phyloP scores from a whole-genome alignment of 2,888 invertebrate species.

The Onchidella celtica region DNA sequence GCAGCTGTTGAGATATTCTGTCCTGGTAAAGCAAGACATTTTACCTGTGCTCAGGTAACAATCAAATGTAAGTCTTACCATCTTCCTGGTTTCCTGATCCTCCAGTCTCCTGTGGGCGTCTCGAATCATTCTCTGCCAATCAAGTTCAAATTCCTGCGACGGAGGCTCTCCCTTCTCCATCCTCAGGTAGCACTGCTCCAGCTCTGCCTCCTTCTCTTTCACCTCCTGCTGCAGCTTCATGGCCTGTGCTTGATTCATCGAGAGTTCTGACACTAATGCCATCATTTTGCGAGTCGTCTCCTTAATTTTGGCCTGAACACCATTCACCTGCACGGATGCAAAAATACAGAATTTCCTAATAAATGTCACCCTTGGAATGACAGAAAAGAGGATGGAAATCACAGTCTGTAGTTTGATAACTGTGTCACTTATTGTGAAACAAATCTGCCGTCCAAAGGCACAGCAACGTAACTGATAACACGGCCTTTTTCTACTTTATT shows the following conservation, averaged over 20 bases:
- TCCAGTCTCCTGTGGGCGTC: constrained; percentile 65
- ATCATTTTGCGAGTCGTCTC: constrained; percentile 80
- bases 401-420: too few relatives aligned
- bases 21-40: too few relatives aligned
- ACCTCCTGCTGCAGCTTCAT: constrained; percentile 76
- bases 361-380: neutral
- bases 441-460: too few relatives aligned
- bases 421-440: too few relatives aligned
- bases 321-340: constrained; percentile 73
- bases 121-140: constrained; percentile 73
- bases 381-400: neutral
- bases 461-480: too few relatives aligned
- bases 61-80: too few relatives aligned
- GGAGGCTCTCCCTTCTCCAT: constrained; percentile 80
- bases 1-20: too few relatives aligned
- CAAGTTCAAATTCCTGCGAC: constrained; percentile 73
- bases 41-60: too few relatives aligned
- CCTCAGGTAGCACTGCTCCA: constrained; percentile 77
- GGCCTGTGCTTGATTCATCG: constrained; percentile 79
- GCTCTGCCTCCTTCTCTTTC: constrained; percentile 75
- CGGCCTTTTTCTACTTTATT: too few relatives aligned
- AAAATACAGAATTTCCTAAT: neutral
- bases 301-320: constrained; percentile 76
- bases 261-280: constrained; percentile 80
- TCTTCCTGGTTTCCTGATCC: constrained; percentile 68